Conservation (phyloP, 2,797 vertebrate species). For the Darevskia nairensis region DNA sequence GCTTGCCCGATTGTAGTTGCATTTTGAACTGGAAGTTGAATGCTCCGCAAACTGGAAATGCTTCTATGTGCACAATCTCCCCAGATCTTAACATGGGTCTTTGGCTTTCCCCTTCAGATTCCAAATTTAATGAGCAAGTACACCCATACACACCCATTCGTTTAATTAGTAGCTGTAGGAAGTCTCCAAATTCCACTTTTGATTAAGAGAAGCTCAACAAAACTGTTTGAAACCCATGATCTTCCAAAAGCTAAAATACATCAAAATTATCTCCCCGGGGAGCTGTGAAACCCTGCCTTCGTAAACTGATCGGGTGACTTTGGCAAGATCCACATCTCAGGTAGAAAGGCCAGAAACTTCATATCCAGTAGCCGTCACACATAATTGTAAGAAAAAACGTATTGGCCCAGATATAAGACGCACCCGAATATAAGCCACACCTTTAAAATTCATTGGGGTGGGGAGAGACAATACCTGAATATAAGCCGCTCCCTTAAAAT, state of each 20-base stretch:
- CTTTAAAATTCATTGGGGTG: no score
- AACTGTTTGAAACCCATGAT: not conserved
- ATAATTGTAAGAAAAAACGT: not conserved
- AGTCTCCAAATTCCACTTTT: not conserved
- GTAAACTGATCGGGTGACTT: not conserved
- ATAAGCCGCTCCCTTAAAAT: no score
- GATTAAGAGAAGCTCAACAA: not conserved
- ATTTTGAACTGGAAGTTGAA: no score
- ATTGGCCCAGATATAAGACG: no score
- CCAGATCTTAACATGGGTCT: no score
- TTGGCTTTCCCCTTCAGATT: not conserved
- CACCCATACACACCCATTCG: no score
- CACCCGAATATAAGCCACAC: no score
- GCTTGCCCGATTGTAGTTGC: not conserved
- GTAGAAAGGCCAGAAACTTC: not conserved
- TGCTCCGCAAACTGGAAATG: not conserved
- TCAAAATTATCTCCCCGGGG: not conserved
- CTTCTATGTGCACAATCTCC: not conserved
- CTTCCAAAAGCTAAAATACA: not conserved
- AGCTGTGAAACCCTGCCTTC: not conserved
- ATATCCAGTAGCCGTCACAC: not conserved
- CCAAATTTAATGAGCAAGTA: not conserved
- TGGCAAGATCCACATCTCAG: not conserved
- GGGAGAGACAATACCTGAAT: no score
- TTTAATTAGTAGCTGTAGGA: not conserved